A percentile compares a stretch with the other conserved stretches of the same genome.
These are phyloP conservation scores for Platygyra sinensis DNA, from an alignment of 64 coral and sea anemone genomes.

Conservation along the genomic window DNA sequence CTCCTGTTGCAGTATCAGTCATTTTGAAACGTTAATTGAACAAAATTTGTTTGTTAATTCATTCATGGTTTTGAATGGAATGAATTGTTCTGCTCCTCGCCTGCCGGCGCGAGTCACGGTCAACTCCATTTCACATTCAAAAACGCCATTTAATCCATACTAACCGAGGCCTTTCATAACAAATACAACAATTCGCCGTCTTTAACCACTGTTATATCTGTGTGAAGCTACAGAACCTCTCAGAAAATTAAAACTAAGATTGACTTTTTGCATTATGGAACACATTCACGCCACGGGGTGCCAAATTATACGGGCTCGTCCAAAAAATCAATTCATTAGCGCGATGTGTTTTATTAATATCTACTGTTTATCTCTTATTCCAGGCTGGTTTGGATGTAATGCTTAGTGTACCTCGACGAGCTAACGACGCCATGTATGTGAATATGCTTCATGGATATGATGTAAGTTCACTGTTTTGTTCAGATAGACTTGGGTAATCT, in stretches of 20 bases:
- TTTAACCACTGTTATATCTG: too few relatives aligned
- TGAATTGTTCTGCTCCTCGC: background rate
- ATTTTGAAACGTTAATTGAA: background rate
- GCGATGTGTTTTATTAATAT: background rate
- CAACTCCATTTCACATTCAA: background rate
- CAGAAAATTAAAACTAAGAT: too few relatives aligned
- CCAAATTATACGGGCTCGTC: too few relatives aligned
- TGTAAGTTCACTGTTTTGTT: conserved; percentile 60
- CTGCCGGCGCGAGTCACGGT: background rate
- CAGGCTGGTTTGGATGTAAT: conserved; percentile 98
- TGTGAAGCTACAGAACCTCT: too few relatives aligned
- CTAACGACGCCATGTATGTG: conserved; percentile 98
- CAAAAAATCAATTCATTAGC: background rate
- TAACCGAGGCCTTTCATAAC: too few relatives aligned
- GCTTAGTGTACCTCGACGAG: conserved; percentile 93
- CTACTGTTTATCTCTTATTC: background rate
- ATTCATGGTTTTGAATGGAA: conserved; percentile 6
- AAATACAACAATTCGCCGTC: too few relatives aligned
- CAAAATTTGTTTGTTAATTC: background rate
- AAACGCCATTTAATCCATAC: too few relatives aligned
- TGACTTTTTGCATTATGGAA: too few relatives aligned
- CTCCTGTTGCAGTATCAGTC: background rate
- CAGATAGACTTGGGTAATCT: background rate
- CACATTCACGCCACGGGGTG: too few relatives aligned
- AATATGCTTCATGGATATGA: conserved; percentile 90